Base-by-base conservation (phyloP, 2,797 vertebrate species). In the Alauda arvensis region DNA sequence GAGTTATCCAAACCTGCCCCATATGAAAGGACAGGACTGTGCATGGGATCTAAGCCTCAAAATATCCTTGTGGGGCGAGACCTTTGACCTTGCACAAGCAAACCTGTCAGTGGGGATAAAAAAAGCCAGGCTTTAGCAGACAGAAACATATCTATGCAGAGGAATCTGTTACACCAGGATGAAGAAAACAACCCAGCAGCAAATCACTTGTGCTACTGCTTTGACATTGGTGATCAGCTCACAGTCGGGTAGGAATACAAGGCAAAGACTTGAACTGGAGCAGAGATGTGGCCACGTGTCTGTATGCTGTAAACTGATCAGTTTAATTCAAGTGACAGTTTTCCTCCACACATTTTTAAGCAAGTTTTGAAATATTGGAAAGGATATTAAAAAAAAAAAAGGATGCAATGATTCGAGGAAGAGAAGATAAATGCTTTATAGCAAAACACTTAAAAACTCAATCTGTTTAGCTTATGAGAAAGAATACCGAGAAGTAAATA, bases 391-490 rank as follows among this genome's bases (percentile, higher is more conserved):
- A 81, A 56, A 61, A 53, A 53, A 65, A 85, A 81, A 59, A 24
- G 23, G 34, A 55, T 31, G n/a, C 34, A 72, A 48, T 72, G 60
- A 83, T 85, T 57, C 18, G 60, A 92, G 61, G 53, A 80, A 74
- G 19, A 61, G 52, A 85, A 86, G 55, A 85, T 39, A 92, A 91
- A 94, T 74, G 48, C 19, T 88, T 93, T 91, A 88, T 24, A 60
- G 70, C 26, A 53, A 83, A 91, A 76, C 28, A 61, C 43, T 90
- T 91, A 83, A 74, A 92, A 88, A 39, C 70, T 92, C 88, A 76
- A 85, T 90, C 74, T 85, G 82, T 83, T 93, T 91, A 55, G 49
- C 48, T 94, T 78, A 91, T 57, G 68, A 88, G 67, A 76, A 89
- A 87, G 86, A 93, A 78, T 71, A 76, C 52, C 60, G 83, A 92